Base-by-base conservation (phyloP, 2,797 vertebrate genomes). In the Halcyon leucocephala region DNA sequence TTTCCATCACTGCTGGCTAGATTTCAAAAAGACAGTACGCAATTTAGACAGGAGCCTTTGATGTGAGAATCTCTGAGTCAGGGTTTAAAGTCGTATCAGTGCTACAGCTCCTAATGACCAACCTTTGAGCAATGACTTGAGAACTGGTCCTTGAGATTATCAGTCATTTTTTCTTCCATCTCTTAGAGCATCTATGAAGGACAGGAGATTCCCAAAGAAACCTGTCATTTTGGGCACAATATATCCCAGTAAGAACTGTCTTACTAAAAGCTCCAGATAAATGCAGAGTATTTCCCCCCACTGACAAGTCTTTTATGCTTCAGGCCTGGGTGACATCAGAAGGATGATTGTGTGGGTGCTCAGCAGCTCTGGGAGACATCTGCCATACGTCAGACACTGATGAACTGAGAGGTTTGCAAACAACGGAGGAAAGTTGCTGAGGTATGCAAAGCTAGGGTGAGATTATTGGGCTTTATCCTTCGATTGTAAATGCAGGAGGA, bases 381-480 rank as follows among this genome's bases (percentile, higher is more conserved):
- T 93, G 89, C 60, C 21, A 1, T n/a, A 41, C 0, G 0, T 71
- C 89, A 92, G 65, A 37, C 76, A 24, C 61, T 24, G 79, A 44
- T 12, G 41, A 71, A 64, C 44, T 12, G 54, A 76, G 48, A 37
- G 49, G 54, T 51, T n/a, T 90, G 80, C 69, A 89, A 84, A 46
- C 48, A 41, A 35, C 55, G 1, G 11, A 76, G 39, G 54, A 26
- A 92, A 91, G 73, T 14, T 83, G 84, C 79, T 86, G 80, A 74
- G 74, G 51, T 9, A 41, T 41, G 44, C 58, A 90, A 91, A 94
- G 62, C 2, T 4, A 78, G 60, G 39, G 28, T 10, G 52, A 57
- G 82, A 51, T 69, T 82, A 89, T 69, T 79, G 51, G 64, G 66
- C 48, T 95, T 89, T 94, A 79, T 78, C 39, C 72, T 96, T 93